A percentile compares a stretch with the other conserved stretches of the same genome.
Conservation (phyloP, 2,888 invertebrate genomes). For the Sepiola atlantica region DNA sequence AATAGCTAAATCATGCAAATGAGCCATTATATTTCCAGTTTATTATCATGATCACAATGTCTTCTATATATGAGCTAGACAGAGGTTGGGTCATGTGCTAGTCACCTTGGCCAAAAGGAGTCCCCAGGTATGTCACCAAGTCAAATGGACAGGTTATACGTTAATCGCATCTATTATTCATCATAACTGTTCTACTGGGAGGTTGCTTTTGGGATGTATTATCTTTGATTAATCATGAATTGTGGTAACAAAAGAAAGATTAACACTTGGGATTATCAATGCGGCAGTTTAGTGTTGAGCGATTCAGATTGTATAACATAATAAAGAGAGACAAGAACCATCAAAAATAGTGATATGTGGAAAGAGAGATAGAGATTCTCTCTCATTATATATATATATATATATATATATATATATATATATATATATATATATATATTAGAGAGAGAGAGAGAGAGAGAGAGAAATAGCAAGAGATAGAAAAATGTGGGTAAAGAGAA, state of each 20-base stretch:
- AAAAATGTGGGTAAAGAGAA: not conserved
- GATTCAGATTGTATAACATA: not conserved
- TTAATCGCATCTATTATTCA: not conserved
- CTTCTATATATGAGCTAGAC: not conserved
- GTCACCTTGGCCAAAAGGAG: not conserved
- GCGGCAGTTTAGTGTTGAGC: not conserved
- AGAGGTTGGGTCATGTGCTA: not conserved
- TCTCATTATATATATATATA: no score
- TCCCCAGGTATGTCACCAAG: not conserved
- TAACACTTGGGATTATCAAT: constrained; percentile 20
- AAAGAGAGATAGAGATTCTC: not conserved
- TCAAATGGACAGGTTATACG: not conserved
- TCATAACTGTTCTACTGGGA: not conserved
- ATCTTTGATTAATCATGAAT: not conserved
- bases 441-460: not conserved
- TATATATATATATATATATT: no score
- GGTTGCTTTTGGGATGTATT: not conserved
- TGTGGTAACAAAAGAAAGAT: not conserved
- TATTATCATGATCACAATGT: not conserved
- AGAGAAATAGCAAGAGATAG: not conserved
- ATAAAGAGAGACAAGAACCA: not conserved
- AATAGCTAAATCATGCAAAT: not conserved
- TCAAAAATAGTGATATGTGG: not conserved
- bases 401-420: no score
- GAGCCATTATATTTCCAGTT: not conserved